These are phyloP conservation scores for Galeopsomyia nigrocyanea DNA, from an alignment of 2,888 invertebrate genomes.

Conservation along the genomic window DNA sequence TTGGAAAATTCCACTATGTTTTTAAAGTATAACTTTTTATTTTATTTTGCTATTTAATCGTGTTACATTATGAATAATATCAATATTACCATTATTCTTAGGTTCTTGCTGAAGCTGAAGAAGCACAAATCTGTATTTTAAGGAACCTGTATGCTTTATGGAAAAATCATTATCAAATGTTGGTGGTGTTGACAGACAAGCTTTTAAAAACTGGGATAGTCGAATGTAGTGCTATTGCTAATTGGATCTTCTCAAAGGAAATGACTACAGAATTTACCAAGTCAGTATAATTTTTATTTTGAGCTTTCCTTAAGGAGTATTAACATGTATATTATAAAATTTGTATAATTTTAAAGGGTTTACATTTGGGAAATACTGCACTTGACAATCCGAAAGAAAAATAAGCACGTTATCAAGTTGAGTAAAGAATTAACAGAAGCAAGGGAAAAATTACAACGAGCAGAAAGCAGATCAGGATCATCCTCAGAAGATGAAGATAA, in stretches of 20 bases:
- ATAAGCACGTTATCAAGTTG: conserved; percentile 91
- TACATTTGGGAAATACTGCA: conserved; percentile 98
- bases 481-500: conserved; percentile 85
- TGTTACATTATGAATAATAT: not conserved
- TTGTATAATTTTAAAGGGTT: conserved; percentile 72
- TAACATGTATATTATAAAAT: conserved; percentile 13
- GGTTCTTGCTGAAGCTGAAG: conserved; percentile 93
- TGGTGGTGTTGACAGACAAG: conserved; percentile 96
- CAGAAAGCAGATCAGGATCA: conserved; percentile 83
- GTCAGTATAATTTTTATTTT: conserved; percentile 63
- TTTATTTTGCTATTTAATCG: not conserved
- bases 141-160: conserved; percentile 95
- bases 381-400: conserved; percentile 96
- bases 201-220: conserved; percentile 97
- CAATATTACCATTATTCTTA: conserved; percentile 60
- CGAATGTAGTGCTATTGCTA: conserved; percentile 96
- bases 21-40: conserved; percentile 77
- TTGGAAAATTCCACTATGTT: conserved; percentile 94
- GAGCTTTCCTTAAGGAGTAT: not conserved
- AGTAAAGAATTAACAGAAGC: conserved; percentile 86
- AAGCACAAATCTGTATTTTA: conserved; percentile 94
- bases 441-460: conserved; percentile 86
- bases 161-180: conserved; percentile 97
- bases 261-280: conserved; percentile 92
- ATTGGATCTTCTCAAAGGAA: conserved; percentile 97